Conservation (phyloP, 2,113 vertebrate genomes). For the Eurystomus gularis region DNA sequence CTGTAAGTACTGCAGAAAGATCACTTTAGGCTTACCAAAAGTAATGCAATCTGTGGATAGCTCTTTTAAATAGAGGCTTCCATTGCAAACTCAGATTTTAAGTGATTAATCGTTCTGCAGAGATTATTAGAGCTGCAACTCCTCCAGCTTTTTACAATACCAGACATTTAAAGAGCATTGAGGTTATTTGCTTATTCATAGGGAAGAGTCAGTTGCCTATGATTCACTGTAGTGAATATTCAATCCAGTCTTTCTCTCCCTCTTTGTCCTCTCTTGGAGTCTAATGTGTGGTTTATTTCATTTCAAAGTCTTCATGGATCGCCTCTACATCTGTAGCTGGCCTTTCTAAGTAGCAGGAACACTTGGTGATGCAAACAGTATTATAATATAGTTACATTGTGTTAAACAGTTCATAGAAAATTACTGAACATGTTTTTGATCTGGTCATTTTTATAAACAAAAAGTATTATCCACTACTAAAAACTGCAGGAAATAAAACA, state of each 20-base stretch:
- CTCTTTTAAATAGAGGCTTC: not conserved
- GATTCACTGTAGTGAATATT: not conserved
- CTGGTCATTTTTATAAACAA: not conserved
- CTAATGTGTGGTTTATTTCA: not conserved
- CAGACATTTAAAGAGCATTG: not conserved
- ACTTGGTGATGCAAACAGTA: not conserved
- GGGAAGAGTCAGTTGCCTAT: not conserved
- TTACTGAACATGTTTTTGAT: not conserved
- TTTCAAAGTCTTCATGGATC: not conserved
- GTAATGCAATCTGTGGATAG: not conserved
- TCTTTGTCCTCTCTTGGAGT: not conserved
- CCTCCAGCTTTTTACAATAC: not conserved
- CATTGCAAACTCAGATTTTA: not conserved
- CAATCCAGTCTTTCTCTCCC: not conserved
- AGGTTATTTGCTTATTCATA: constrained; percentile 1
- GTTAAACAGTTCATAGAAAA: not conserved
- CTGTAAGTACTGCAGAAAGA: not conserved
- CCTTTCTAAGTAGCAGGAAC: not conserved
- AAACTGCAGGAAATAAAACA: not conserved
- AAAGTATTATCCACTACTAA: not conserved
- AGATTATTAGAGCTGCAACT: not conserved
- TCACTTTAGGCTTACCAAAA: not conserved
- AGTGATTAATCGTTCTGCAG: not conserved
- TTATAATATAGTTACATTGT: not conserved
- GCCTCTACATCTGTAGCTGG: not conserved